Base-by-base conservation (phyloP, 2,797 vertebrate species). In the Catharus ustulatus region DNA sequence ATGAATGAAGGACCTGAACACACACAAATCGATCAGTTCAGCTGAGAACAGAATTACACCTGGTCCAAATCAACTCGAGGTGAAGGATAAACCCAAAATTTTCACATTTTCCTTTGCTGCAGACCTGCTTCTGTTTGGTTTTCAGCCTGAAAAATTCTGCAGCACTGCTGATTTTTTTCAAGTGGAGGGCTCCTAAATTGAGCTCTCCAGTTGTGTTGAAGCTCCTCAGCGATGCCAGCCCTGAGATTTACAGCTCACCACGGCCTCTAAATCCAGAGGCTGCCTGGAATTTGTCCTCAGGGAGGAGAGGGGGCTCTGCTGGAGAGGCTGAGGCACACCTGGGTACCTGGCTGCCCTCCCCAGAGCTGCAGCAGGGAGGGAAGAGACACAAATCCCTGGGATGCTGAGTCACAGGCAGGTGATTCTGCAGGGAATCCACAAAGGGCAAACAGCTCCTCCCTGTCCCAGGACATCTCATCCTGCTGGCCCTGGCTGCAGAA, bases 341-440 rank as follows among this genome's bases (percentile, higher is more conserved):
- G 67, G 3, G 6, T 27, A 32, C 40, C 66, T 87, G 78, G 36
- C 87, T 89, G 74, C 89, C 36, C 51, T 84, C 32, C 63, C 58
- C 55, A 9, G 15, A 3, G 45, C 62, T 78, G 40, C 76, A 80
- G 76, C 38, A 83, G 40, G 15, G n/a, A 45, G 29, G 30, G 40
- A 36, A 94, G 17, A 24, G 45, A 29, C 66, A 30, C 4, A 8
- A 54, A 58, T n/a, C 14, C 84, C 79, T 38, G 80, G 68, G 52
- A 52, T 32, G 84, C 93, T 89, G 73, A 92, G 46, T 90, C 89
- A 94, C 84, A 63, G 43, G 49, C 91, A 86, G 84, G 15, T 67
- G 62, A 59, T 85, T 43, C 85, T n/a, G 2, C 0, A 4, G 17
- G 2, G 4, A 88, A 46, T 5, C 32, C 76, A 51, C 23, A 61